Evolutionary conservation across 2,888 invertebrate species (phyloP), one percentile per base, ranked within the genome.

Genomic region (Ophion ellenae): DNA sequence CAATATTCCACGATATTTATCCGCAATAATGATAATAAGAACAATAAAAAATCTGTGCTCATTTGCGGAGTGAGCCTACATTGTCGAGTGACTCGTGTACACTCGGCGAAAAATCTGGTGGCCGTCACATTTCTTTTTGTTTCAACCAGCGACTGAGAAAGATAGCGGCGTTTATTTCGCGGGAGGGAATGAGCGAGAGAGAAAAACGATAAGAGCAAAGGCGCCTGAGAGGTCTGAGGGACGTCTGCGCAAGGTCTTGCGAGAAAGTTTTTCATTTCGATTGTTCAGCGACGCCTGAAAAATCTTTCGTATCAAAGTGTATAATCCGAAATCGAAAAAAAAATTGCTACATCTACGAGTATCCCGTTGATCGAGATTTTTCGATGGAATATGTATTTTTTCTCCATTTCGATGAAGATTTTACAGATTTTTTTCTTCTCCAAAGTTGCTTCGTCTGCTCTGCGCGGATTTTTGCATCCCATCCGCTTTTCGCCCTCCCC

Each of bases 121-220:
- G 10, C 57, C 71, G 53, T 57, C n/a, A 32, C 32, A 20, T 20
- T 28, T n/a, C 36, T 71, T 71, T 32, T 11, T 14, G 24, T 6
- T 36, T 57, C 57, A 71, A 71, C 32, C 71, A 28, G 28, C 45
- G 64, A 75, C 36, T 40, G 61, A 61, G 14, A 74, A 24, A 61
- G 61, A 74, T 36, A 74, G 40, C 36, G 61, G 10, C 7, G 40
- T 47, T 47, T 47, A 10, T 14, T 14, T 11, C 14, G 45, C 9
- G 14, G 28, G 24, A 17, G 24, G 14, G 45, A 64, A 47, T 4
- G 32, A 47, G 47, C 47, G 47, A 7, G 47, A 63, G 14, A 64
- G 32, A 73, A 77, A 80, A 73, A 73, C 36, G 71, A 80, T 80
- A 80, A 80, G 71, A 71, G 61, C 14, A n/a, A 63, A 66, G 64